Conservation (phyloP, 2,113 vertebrate genomes). For the Perca schrenkii region DNA sequence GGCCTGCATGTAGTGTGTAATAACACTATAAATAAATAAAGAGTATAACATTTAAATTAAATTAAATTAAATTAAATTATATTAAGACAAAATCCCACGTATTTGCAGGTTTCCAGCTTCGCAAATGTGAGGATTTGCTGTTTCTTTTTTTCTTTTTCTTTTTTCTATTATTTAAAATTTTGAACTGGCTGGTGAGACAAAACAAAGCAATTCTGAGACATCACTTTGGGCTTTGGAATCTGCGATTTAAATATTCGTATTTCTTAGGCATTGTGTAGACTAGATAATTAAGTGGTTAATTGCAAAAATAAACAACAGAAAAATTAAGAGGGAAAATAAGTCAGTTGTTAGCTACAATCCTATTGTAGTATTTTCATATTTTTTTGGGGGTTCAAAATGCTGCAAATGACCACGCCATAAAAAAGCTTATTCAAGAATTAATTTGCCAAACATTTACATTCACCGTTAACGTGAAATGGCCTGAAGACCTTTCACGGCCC, state of each 20-base stretch:
- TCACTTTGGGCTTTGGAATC: too few species aligned
- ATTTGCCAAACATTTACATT: constrained; percentile 4
- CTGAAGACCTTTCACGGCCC: constrained; percentile 8
- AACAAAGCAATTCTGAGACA: too few species aligned
- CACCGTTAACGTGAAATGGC: neutral
- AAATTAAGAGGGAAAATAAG: neutral
- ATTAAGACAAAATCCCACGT: neutral
- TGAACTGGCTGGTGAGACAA: neutral
- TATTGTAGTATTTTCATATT: neutral
- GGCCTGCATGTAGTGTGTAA: too few species aligned
- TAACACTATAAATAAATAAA: too few species aligned
- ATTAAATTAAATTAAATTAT: neutral
- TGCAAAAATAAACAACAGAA: neutral
- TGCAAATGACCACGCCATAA: neutral
- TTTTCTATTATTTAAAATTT: neutral
- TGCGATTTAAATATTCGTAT: neutral
- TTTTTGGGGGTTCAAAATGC: neutral
- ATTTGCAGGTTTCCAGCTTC: too few species aligned
- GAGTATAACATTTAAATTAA: too few species aligned
- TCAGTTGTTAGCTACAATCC: neutral
- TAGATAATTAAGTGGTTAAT: neutral
- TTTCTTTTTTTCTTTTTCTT: neutral
- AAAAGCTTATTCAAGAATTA: neutral
- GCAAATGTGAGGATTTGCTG: neutral
- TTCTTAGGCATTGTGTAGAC: neutral